phyloP scores from a whole-genome alignment of 1,140 invertebrate genomes.

The Caligus rogercresseyi region DNA sequence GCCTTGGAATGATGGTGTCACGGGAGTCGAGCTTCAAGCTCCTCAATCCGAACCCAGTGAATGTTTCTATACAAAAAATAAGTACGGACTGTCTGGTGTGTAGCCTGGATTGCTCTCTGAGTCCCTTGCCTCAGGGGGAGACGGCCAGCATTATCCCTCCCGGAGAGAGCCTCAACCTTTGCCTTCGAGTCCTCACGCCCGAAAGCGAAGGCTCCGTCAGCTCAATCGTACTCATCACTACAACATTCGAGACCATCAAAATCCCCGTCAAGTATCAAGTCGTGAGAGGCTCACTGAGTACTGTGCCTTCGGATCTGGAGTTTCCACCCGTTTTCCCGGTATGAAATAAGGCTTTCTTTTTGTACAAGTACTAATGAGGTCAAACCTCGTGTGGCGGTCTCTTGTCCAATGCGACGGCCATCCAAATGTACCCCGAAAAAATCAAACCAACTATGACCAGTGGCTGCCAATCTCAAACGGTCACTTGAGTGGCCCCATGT shows the following conservation, averaged over 20 bases:
- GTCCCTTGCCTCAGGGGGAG: no score
- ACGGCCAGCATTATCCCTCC: constrained; percentile 38
- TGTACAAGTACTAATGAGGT: no score
- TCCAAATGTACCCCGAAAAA: no score
- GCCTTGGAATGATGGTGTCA: constrained; percentile 45
- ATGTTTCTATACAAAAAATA: constrained; percentile 42
- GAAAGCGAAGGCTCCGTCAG: constrained; percentile 46
- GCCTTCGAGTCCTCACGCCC: constrained; percentile 47
- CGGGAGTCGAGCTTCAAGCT: constrained; percentile 49
- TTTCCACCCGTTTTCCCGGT: constrained; percentile 68
- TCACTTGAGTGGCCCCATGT: no score
- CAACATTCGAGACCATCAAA: constrained; percentile 47
- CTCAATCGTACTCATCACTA: constrained; percentile 51
- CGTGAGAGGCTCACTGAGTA: constrained; percentile 24
- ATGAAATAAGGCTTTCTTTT: no score
- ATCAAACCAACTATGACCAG: no score
- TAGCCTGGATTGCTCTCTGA: constrained; percentile 46
- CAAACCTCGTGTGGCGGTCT: no score
- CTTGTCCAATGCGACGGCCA: no score
- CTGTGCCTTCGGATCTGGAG: constrained; percentile 39
- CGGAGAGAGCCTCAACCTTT: constrained; percentile 50
- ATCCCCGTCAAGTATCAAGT: constrained; percentile 39
- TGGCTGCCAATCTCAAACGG: no score
- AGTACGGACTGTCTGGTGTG: constrained; percentile 42
- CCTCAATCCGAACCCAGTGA: constrained; percentile 55